Percentiles rank a stretch among this genome's conserved stretches.
These are phyloP conservation scores for Corticium candelabrum DNA, from an alignment of 37 sponge, comb jelly and placozoan genomes.

Conservation along the genomic window DNA sequence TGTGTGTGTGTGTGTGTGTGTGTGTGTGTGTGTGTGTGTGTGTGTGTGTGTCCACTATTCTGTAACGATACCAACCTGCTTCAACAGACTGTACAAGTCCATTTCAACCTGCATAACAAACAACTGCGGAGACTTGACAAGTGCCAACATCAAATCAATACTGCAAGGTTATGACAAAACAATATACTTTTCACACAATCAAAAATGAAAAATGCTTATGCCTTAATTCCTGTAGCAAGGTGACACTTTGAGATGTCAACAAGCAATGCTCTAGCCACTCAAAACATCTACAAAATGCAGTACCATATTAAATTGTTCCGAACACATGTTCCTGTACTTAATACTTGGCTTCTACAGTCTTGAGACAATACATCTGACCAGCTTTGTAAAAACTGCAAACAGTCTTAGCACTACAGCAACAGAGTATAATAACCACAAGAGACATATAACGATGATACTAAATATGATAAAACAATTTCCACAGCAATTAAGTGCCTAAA, in stretches of 20 bases:
- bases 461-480: too few relatives aligned
- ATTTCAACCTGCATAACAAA: conserved; percentile 76
- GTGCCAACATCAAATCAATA: conserved; percentile 12
- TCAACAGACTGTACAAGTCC: conserved; percentile 60
- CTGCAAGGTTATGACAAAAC: neutral
- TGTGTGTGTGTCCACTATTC: neutral
- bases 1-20: neutral
- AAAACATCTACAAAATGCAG: conserved; percentile 26
- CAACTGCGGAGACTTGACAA: conserved; percentile 36
- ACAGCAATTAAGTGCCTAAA: too few relatives aligned
- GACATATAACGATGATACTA: too few relatives aligned
- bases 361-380: conserved; percentile 42
- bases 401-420: neutral
- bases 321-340: neutral
- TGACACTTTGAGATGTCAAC: conserved; percentile 18
- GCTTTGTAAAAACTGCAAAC: neutral
- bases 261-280: conserved; percentile 36
- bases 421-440: too few relatives aligned
- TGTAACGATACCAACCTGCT: conserved; percentile 49
- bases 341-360: conserved; percentile 33
- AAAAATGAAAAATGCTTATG: neutral
- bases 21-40: neutral
- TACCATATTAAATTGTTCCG: neutral
- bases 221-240: conserved; percentile 40
- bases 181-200: neutral